These are phyloP conservation scores for Anastrepha ludens DNA, from an alignment of 1,140 invertebrate genomes.

Conservation along the genomic window DNA sequence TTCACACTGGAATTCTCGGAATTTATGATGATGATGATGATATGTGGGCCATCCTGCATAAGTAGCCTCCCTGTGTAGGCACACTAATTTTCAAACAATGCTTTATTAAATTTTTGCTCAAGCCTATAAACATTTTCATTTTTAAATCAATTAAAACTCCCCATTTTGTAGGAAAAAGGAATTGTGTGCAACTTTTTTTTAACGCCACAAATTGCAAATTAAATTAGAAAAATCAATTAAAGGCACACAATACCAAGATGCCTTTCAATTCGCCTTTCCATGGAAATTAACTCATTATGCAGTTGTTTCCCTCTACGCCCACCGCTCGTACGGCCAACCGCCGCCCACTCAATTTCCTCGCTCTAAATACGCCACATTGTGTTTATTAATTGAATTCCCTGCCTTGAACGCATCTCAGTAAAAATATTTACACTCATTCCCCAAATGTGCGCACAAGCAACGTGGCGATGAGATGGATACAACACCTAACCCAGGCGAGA, in stretches of 20 bases:
- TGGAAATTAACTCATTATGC: constrained; percentile 36
- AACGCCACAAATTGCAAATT: neutral
- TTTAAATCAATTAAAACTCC: neutral
- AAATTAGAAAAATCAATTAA: constrained; percentile 50
- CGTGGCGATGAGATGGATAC: neutral
- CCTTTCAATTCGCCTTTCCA: neutral
- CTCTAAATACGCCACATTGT: constrained; percentile 7
- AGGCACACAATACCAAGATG: constrained; percentile 1
- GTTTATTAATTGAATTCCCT: constrained; percentile 39
- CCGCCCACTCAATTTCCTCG: neutral
- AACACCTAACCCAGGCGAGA: neutral
- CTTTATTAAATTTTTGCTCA: too few species aligned
- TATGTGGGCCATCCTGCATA: too few species aligned
- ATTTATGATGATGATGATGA: too few species aligned
- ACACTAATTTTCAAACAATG: too few species aligned
- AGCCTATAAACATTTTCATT: neutral
- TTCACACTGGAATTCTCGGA: too few species aligned
- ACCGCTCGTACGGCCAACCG: neutral
- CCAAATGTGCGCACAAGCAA: neutral
- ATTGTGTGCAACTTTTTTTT: neutral
- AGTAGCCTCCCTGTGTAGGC: too few species aligned
- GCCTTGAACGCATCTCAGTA: neutral
- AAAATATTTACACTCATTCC: constrained; percentile 16
- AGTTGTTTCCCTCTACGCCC: neutral
- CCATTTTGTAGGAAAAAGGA: neutral